phyloP scores from a whole-genome alignment of 2,797 vertebrate genomes.

The Jordanella pulchra region DNA sequence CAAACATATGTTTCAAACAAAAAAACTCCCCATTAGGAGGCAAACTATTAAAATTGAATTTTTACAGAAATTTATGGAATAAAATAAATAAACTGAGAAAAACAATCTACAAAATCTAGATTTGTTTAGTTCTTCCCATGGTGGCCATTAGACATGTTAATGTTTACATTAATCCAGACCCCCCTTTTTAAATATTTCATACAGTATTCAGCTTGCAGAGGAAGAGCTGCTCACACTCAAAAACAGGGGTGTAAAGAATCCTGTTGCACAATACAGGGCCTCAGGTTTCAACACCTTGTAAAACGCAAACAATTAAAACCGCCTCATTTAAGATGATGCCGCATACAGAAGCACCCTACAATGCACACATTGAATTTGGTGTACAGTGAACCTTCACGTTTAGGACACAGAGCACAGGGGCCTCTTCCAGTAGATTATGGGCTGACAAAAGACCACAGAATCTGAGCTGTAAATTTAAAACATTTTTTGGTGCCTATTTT shows the following conservation, averaged over 20 bases:
- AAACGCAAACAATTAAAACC: slow-evolving; percentile 22
- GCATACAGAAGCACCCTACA: background rate
- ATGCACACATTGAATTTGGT: slow-evolving; percentile 23
- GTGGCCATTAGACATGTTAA: background rate
- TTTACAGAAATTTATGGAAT: background rate
- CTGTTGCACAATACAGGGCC: slow-evolving; percentile 3
- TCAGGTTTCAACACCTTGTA: slow-evolving; percentile 19
- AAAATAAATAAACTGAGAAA: background rate
- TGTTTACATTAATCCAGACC: background rate
- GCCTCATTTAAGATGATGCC: slow-evolving; percentile 8
- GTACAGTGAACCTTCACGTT: slow-evolving; percentile 18
- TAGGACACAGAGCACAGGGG: slow-evolving; percentile 6
- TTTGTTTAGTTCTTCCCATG: background rate
- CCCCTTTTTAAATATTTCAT: background rate
- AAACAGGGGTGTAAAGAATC: background rate
- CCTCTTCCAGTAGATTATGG: slow-evolving; percentile 28
- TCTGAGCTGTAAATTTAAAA: slow-evolving; percentile 38
- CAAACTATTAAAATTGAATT: background rate
- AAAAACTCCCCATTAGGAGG: background rate
- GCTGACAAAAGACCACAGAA: slow-evolving; percentile 23
- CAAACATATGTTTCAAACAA: background rate
- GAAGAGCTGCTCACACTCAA: background rate
- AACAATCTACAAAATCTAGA: background rate
- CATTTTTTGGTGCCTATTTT: slow-evolving; percentile 31
- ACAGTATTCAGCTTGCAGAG: background rate